Evolutionary conservation across 2,888 invertebrate species (phyloP), one percentile per base, ranked within the genome.

Genomic region (Xestia xanthographa): DNA sequence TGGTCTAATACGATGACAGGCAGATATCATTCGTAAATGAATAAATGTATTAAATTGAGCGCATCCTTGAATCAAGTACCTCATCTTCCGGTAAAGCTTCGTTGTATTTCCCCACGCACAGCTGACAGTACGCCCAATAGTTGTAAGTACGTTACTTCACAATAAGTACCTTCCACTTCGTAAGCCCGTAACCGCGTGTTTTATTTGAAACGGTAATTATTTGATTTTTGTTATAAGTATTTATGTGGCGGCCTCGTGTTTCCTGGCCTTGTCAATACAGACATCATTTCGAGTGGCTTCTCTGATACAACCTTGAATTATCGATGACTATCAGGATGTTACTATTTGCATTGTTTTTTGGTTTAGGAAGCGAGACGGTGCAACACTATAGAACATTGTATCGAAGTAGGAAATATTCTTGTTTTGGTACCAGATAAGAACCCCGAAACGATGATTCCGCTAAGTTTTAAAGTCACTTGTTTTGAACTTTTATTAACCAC

Each of bases 251-350:
- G 85, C 88, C 87, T 88, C 86, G 86, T 90, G 85, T 86, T 90
- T 88, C 87, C 89, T 91, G 92, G 90, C 95, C 95, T 96, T 95
- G 95, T 94, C 93, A 92, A 91, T 90, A 90, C 80, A 91, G 89
- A 92, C 91, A 90, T 91, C 88, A 90, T 88, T 87, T 90, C 89
- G 89, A 91, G 86, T 90, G 89, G 91, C 90, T 91, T 90, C 90
- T 91, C 89, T 87, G 86, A 90, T 84, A 75, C 82, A 90, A 92
- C 95, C 95, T 96, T 95, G 94, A 91, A 89, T 91, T 89, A 93
- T 94, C 91, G 93, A 94, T 93, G 92, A 92, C 89, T 92, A 94
- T 94, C 94, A 94, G 93, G 94, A 95, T 94, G 93, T 94, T 84
- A 86, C 83, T 87, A 92, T 91, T 92, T 87, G 91, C 88, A 93